Evolutionary conservation across 2,888 invertebrate genomes (phyloP).

Genomic region (Odontocolon sp.): DNA sequence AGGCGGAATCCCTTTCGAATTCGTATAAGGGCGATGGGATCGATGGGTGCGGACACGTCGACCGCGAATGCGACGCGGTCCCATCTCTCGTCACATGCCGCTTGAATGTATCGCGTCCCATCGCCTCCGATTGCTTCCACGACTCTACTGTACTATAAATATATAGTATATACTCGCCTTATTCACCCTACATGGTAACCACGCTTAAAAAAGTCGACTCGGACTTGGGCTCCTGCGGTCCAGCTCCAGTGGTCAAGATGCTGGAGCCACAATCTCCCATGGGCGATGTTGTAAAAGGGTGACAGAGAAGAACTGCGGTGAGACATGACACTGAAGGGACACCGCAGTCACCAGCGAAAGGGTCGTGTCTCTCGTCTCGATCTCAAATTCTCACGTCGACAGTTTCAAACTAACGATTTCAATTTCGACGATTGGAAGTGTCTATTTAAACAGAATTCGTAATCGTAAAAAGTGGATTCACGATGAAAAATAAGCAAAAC

Average conservation of each 20-base stretch:
- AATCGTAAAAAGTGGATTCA: no score
- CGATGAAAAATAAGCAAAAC: no score
- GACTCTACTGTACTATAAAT: constrained; percentile 13
- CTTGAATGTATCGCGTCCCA: constrained; percentile 35
- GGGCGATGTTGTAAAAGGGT: constrained; percentile 5
- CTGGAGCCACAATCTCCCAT: constrained; percentile 52
- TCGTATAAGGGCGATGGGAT: constrained; percentile 50
- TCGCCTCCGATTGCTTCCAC: constrained; percentile 38
- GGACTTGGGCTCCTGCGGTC: constrained; percentile 70
- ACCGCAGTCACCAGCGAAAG: constrained; percentile 20
- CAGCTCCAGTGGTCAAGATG: constrained; percentile 64
- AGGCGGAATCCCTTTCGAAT: constrained; percentile 66
- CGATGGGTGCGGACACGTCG: constrained; percentile 38
- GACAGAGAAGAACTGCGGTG: constrained; percentile 35
- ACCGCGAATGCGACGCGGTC: constrained; percentile 31
- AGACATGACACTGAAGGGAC: constrained; percentile 55
- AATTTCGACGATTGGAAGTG: not conserved
- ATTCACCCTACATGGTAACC: constrained; percentile 72
- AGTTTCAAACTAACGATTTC: not conserved
- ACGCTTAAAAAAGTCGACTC: constrained; percentile 72
- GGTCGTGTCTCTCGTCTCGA: constrained; percentile 14
- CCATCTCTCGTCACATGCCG: constrained; percentile 40
- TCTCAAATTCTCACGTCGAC: constrained; percentile 21
- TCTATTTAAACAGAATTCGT: no score
- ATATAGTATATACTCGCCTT: constrained; percentile 15